Conservation (phyloP, 2,888 invertebrate species). For the Luperina nickerlii region DNA sequence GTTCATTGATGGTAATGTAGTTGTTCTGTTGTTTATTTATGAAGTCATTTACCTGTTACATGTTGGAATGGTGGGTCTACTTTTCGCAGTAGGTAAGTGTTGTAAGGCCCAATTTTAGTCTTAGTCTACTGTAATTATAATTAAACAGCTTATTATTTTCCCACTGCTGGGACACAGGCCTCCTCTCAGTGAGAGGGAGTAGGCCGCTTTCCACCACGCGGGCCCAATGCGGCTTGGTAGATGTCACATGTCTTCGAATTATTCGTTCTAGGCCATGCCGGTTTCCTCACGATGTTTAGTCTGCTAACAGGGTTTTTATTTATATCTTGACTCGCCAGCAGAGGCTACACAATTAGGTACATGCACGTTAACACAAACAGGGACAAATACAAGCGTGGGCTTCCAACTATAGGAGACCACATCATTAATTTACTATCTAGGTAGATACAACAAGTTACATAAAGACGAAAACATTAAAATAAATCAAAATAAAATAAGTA, state of each 20-base stretch:
- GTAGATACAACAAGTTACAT: no score
- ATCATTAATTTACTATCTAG: no score
- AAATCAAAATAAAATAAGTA: no score
- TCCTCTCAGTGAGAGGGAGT: background rate
- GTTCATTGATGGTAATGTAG: conserved; percentile 31
- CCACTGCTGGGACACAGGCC: background rate
- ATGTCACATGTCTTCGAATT: background rate
- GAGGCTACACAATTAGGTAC: no score
- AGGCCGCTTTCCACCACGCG: background rate
- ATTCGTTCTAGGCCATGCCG: background rate
- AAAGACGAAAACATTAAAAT: no score
- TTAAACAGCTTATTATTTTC: background rate
- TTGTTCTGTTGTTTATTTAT: conserved; percentile 15
- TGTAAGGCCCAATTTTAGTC: background rate
- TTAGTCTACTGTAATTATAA: background rate
- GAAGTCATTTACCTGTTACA: background rate
- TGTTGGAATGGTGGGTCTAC: background rate
- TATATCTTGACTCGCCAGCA: no score
- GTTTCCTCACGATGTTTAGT: background rate
- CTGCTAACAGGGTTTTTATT: no score
- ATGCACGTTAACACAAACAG: no score
- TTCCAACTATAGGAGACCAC: no score
- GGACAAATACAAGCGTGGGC: no score
- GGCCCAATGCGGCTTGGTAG: background rate
- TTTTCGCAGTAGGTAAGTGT: background rate